These are phyloP conservation scores for Cephonodes hylas DNA, from an alignment of 2,888 invertebrate species.

Conservation along the genomic window DNA sequence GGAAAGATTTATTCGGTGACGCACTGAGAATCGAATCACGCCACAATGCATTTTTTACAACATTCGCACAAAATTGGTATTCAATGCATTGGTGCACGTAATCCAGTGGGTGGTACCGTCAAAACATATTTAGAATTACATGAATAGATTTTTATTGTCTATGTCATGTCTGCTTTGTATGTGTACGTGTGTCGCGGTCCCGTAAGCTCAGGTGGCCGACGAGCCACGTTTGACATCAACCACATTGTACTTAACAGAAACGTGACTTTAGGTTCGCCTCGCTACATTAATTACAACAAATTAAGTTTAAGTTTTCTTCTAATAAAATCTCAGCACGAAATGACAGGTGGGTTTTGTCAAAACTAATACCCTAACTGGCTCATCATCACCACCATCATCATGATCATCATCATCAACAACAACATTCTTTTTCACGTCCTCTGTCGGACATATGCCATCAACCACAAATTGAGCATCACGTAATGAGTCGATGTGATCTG, in stretches of 20 bases:
- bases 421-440: too few relatives aligned
- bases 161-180: not conserved
- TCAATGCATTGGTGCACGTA: constrained; percentile 62
- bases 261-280: not conserved
- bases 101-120: constrained; percentile 68
- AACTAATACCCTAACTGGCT: not conserved
- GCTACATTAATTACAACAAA: not conserved
- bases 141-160: constrained; percentile 40
- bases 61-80: constrained; percentile 57
- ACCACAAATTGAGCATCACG: too few relatives aligned
- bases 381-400: too few relatives aligned
- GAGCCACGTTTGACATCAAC: not conserved
- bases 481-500: too few relatives aligned
- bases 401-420: too few relatives aligned
- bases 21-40: constrained; percentile 62
- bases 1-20: constrained; percentile 58
- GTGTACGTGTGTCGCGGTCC: not conserved
- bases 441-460: too few relatives aligned
- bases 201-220: not conserved
- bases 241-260: not conserved
- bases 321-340: too few relatives aligned
- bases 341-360: too few relatives aligned
- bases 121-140: constrained; percentile 61
- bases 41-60: constrained; percentile 63
- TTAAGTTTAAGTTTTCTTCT: too few relatives aligned